Base-by-base conservation (phyloP, 2,888 invertebrate species). In the Phortica magna region DNA sequence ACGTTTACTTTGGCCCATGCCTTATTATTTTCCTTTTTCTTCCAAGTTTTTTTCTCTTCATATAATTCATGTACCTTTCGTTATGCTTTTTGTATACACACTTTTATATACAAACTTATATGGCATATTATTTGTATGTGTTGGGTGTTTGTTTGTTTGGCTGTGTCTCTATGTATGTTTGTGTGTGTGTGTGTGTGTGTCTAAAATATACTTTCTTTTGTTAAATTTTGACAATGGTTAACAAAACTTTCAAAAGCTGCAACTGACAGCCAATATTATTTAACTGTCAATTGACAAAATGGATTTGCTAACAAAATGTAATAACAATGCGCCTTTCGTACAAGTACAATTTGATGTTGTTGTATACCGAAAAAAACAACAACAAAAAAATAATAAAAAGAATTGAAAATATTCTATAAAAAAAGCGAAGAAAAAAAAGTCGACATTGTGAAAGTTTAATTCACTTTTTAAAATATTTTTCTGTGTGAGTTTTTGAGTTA, bases 251-350 rank as follows among this genome's bases (percentile, higher is more conserved):
- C 53, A 87, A 89, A 81, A 81, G 81, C 91, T 91, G 91, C 90
- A 91, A 91, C 91, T 91, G 91, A 91, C 91, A 91, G 91, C 90
- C 88, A 91, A 91, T 91, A 91, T 91, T 91, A 86, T 89, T 83
- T 78, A 84, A 82, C 90, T 91, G 91, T 91, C 91, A 91, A 91
- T 91, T 89, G 88, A 85, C 84, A 91, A 91, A 91, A 91, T 91
- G 91, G 89, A 89, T 91, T 90, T 88, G 84, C 81, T 82, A 83
- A 85, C 87, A 43, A 71, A 81, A 80, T 77, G 75, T 76, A 14
- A 73, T 22, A 72, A 72, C 68, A 68, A 68, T 68, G 48, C 43
- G 12, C 22, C n/a, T 68, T n/a, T 61, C 42, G 68, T 53, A 68
- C 19, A 17, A 64, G 43, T 48, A 72, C 70, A 77, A 57, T 80